phyloP scores from a whole-genome alignment of 2,888 invertebrate genomes.

The Choreutis nemorana region DNA sequence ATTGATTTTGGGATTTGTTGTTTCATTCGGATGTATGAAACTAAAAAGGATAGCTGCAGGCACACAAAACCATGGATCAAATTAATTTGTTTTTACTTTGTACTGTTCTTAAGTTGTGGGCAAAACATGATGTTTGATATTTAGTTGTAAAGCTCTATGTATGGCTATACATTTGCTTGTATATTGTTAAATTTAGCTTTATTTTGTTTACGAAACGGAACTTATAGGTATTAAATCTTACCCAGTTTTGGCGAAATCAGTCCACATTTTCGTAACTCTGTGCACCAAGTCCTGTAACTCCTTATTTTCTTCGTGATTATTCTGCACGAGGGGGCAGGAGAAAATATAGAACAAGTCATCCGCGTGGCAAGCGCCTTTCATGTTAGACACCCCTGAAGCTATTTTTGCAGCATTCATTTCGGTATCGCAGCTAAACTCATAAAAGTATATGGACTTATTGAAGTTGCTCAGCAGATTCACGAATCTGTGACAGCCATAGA shows the following conservation, averaged over 20 bases:
- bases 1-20: too few species aligned
- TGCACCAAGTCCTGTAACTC: slow-evolving; percentile 22
- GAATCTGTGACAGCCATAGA: slow-evolving; percentile 28
- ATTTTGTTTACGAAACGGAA: too few species aligned
- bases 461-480: slow-evolving; percentile 20
- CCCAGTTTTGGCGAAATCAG: slow-evolving; percentile 48
- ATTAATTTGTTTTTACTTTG: too few species aligned
- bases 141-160: too few species aligned
- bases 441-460: slow-evolving; percentile 25
- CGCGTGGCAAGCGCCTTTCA: slow-evolving; percentile 41
- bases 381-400: slow-evolving; percentile 14
- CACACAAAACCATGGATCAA: too few species aligned
- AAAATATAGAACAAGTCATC: slow-evolving; percentile 47
- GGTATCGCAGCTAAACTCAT: slow-evolving; percentile 30
- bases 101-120: too few species aligned
- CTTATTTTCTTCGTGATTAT: slow-evolving; percentile 22
- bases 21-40: too few species aligned
- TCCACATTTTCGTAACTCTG: slow-evolving; percentile 37
- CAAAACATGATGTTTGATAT: too few species aligned
- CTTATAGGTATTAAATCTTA: slow-evolving; percentile 20
- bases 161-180: too few species aligned
- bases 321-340: slow-evolving; percentile 23
- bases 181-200: too few species aligned
- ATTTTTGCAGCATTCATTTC: slow-evolving; percentile 34
- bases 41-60: too few species aligned